phyloP scores from a whole-genome alignment of 23 tunicate genomes.

The Ciona savignyi region DNA sequence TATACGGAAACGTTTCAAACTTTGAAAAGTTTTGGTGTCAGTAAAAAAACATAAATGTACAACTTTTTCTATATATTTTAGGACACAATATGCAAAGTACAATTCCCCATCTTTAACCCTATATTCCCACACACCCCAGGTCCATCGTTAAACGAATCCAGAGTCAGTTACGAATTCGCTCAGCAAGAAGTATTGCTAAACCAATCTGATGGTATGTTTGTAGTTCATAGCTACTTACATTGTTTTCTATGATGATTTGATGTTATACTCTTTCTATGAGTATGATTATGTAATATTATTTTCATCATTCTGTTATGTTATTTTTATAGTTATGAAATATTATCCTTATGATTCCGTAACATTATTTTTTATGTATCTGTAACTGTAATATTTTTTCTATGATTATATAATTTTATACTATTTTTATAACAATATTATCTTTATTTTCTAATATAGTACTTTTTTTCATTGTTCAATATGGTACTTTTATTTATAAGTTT shows the following conservation, averaged over 20 bases:
- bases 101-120: background rate
- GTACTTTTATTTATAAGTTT: too few relatives aligned
- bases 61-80: too few relatives aligned
- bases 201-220: slow-evolving; percentile 53
- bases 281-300: background rate
- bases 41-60: too few relatives aligned
- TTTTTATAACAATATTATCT: too few relatives aligned
- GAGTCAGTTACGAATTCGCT: slow-evolving; percentile 68
- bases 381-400: background rate
- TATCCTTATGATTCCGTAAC: too few relatives aligned
- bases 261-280: background rate
- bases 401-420: background rate
- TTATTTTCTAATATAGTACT: too few relatives aligned
- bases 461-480: too few relatives aligned
- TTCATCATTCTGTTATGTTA: too few relatives aligned
- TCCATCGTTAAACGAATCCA: slow-evolving; percentile 27
- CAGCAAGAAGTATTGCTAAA: slow-evolving; percentile 82
- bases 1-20: too few relatives aligned
- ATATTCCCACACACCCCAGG: slow-evolving; percentile 3
- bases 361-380: too few relatives aligned
- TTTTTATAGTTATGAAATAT: background rate
- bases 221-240: background rate
- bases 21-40: too few relatives aligned
- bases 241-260: background rate
- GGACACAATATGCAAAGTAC: too few relatives aligned